Conservation (phyloP, 2,888 invertebrate species). For the Cephalotes varians region DNA sequence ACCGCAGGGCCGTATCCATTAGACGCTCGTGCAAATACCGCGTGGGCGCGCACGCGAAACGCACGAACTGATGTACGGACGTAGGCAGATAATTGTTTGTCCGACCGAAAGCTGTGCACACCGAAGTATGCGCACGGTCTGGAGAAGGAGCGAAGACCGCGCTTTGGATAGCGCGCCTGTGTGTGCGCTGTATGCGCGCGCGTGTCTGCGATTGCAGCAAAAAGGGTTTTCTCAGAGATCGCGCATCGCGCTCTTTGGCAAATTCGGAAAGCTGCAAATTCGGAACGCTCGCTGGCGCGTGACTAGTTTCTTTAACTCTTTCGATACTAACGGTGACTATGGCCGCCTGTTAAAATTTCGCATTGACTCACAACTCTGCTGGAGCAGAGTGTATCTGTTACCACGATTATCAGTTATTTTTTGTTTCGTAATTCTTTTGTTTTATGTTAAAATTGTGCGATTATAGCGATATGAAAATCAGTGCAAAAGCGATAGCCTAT, state of each 20-base stretch:
- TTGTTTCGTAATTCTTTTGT: no score
- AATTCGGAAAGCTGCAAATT: neutral
- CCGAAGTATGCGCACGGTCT: slow-evolving; percentile 71
- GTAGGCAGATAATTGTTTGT: slow-evolving; percentile 82
- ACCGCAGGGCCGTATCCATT: slow-evolving; percentile 57
- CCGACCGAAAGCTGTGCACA: slow-evolving; percentile 82
- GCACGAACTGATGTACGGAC: slow-evolving; percentile 77
- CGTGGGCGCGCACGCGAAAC: slow-evolving; percentile 67
- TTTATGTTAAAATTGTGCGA: no score
- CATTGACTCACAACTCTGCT: no score
- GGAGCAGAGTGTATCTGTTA: no score
- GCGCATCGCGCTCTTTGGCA: neutral
- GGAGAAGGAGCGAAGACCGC: slow-evolving; percentile 55
- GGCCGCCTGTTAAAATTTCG: no score
- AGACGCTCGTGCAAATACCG: slow-evolving; percentile 69
- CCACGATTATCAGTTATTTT: no score
- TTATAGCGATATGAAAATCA: no score
- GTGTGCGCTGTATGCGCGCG: slow-evolving; percentile 50
- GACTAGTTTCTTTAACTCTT: neutral
- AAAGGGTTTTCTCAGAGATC: slow-evolving; percentile 36
- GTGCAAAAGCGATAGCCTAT: no score
- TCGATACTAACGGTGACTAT: no score
- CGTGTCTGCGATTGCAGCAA: slow-evolving; percentile 54
- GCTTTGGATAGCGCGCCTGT: slow-evolving; percentile 58
- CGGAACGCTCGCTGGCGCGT: neutral